Percentiles rank a stretch among this genome's conserved stretches.
phyloP scores from a whole-genome alignment of 2,113 vertebrate species.

The Ailurus styani region DNA sequence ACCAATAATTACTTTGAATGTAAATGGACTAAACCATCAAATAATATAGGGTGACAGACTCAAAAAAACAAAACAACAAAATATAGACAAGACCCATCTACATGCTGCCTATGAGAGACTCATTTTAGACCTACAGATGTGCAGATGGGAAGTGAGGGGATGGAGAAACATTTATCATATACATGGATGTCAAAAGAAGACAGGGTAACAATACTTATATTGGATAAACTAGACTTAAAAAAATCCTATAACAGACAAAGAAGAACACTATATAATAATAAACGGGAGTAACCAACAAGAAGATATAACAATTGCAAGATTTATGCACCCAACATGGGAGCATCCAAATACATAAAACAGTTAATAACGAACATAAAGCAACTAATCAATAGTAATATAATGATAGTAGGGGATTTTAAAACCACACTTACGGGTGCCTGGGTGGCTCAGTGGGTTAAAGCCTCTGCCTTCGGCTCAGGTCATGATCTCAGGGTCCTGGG shows the following conservation, averaged over 20 bases:
- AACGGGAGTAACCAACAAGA: neutral
- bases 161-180: neutral
- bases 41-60: neutral
- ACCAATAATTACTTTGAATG: neutral
- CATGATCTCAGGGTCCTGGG: too few relatives aligned
- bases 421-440: neutral
- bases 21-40: neutral
- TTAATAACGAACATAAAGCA: neutral
- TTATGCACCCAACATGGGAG: neutral
- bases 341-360: neutral
- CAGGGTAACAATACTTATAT: neutral
- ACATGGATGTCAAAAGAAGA: neutral
- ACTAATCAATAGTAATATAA: neutral
- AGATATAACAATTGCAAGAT: neutral
- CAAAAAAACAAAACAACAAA: neutral
- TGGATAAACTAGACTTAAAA: neutral
- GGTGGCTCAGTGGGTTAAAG: too few relatives aligned
- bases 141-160: neutral
- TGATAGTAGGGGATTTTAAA: neutral
- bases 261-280: neutral
- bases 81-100: neutral
- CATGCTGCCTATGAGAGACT: neutral
- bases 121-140: neutral
- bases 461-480: too few relatives aligned
- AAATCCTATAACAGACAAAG: neutral